Evolutionary conservation across 2,888 invertebrate genomes (phyloP), one percentile per base, ranked within the genome.

Genomic region (Muscina levida): DNA sequence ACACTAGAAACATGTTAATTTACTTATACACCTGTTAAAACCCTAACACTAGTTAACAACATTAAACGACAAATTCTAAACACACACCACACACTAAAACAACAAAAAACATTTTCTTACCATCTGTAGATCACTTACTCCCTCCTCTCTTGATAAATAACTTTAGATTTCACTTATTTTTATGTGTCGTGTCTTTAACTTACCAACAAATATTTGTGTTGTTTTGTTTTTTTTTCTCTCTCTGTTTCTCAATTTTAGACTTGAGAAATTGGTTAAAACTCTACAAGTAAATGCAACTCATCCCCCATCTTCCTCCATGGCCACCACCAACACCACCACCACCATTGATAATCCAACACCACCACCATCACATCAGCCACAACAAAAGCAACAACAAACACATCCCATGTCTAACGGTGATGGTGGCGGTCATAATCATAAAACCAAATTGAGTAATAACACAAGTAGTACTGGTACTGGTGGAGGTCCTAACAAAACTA

Each of bases 231-330:
- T n/a, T n/a, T n/a, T n/a, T n/a, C n/a, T n/a, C n/a, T n/a, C n/a
- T 84, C 31, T 31, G 4, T 3, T 31, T 84, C 81, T 84, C 82
- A 83, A 81, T 85, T 88, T 85, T 87, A 90, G 90, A 86, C 89
- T 90, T 85, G 90, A 90, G 87, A 88, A 89, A 86, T 88, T 90
- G 89, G 89, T 90, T 86, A 89, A 88, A 85, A 88, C 86, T 85
- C 86, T 90, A 83, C 88, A 85, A 84, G 82, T 86, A 78, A 86
- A 88, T 84, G 84, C 82, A 83, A 84, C 85, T 82, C 84, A 86
- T 83, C 66, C 82, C 57, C 70, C 74, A 66, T 72, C 71, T 71
- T 72, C 77, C 62, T 73, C 42, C 74, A 42, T 17, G 51, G 74
- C 51, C 26, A 57, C 26, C 37, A 57, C 39, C 22, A 39, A 3